phyloP scores from a whole-genome alignment of 2,797 vertebrate species.

The Semaprochilodus insignis region DNA sequence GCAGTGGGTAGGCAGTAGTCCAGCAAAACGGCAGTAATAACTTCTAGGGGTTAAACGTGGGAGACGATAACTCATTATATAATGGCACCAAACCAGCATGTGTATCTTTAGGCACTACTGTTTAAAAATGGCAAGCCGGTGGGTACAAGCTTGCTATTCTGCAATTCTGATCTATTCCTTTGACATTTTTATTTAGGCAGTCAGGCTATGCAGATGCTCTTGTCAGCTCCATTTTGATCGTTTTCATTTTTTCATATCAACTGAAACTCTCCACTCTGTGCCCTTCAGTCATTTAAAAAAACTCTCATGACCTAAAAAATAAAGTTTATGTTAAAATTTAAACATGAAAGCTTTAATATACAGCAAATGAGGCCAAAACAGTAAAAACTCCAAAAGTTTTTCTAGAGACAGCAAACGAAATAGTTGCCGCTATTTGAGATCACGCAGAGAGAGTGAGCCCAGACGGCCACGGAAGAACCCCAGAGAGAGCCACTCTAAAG shows the following conservation, averaged over 20 bases:
- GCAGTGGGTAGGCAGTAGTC: neutral
- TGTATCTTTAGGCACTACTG: neutral
- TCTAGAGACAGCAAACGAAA: neutral
- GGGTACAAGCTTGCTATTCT: neutral
- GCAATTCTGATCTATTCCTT: neutral
- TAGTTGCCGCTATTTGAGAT: conserved; percentile 4
- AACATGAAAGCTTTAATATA: neutral
- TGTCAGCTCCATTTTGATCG: neutral
- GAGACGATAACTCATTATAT: neutral
- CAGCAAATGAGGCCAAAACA: conserved; percentile 27
- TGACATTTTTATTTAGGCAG: neutral
- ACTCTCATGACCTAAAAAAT: neutral
- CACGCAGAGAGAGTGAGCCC: neutral
- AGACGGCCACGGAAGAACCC: neutral
- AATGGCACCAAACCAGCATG: neutral
- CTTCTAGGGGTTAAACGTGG: neutral
- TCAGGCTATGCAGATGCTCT: conserved; percentile 1
- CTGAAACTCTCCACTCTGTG: neutral
- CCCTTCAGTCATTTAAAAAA: conserved; percentile 1
- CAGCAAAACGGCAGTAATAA: neutral
- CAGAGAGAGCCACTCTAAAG: neutral
- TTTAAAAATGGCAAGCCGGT: neutral
- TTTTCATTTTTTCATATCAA: neutral
- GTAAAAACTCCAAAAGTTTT: neutral
- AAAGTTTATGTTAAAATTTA: no score